Evolutionary conservation across 2,888 invertebrate species (phyloP), one percentile per base, ranked within the genome.

Genomic region (Cryptocephalus moraei): DNA sequence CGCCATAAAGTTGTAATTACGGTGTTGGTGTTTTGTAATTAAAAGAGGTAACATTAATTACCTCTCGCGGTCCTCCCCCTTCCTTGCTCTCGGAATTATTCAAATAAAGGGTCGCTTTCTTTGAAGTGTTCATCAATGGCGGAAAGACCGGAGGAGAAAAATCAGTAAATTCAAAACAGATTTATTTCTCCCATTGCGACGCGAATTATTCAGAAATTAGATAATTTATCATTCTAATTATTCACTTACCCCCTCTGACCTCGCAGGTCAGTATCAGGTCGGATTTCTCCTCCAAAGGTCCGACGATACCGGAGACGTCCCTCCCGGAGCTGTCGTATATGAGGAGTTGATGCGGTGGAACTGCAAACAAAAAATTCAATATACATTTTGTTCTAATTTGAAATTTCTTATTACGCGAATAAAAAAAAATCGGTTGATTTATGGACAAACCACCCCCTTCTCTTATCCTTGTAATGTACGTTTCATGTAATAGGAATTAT

Each of bases 301-400:
- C 91, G 42, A 85, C 82, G 38, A 84, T 79, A 39, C 82, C 84
- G 48, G 87, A 83, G 44, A 90, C 80, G 63, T 86, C 82, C 55
- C 87, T 81, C 43, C 91, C 90, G 59, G 86, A 86, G 62, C 85
- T 84, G 69, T 91, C 90, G 66, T 89, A 84, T 58, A 91, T 77
- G 57, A 87, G 74, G 66, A 91, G 84, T 68, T 88, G 86, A 73
- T 90, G 88, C 13, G 91, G 91, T 57, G 91, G 91, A 66, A 91
- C 91, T 91, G 78, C 43, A 81, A 84, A 65, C 13, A 33, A 43
- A 31, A 36, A 13, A 43, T 9, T 36, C 32, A 6, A 4, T 36
- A 36, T 36, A n/a, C 2, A 36, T 4, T 36, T 6, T 2, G 36
- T 36, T 4, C 22, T 22, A 22, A 22, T 22, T 22, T 6, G 22